Percentiles rank a stretch among this genome's conserved stretches.
Evolutionary conservation across 1,140 invertebrate species (phyloP).

Genomic region (Magallana ariakensis): DNA sequence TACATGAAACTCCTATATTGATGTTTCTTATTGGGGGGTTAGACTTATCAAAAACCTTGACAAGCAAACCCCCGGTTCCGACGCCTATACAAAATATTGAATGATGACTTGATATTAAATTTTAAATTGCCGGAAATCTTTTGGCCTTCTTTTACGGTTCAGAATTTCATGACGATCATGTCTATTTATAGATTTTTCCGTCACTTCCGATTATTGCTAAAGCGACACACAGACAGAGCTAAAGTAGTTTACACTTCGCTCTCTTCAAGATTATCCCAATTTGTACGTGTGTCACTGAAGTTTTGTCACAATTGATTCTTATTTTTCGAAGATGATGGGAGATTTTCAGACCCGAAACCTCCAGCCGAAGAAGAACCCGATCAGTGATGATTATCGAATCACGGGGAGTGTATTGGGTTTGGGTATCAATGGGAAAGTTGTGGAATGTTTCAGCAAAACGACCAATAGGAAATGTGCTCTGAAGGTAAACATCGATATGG

Average conservation of each 20-base stretch:
- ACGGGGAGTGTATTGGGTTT: slow-evolving; percentile 97
- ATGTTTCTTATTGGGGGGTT: too few relatives aligned
- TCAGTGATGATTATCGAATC: slow-evolving; percentile 96
- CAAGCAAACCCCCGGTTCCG: too few relatives aligned
- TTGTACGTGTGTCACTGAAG: slow-evolving; percentile 38
- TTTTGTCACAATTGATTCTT: not conserved
- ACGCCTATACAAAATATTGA: too few relatives aligned
- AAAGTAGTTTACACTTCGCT: slow-evolving; percentile 37
- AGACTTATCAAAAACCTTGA: too few relatives aligned
- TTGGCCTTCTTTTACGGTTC: not conserved
- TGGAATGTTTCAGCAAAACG: slow-evolving; percentile 84
- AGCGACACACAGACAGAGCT: slow-evolving; percentile 35
- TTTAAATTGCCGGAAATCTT: too few relatives aligned
- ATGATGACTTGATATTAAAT: too few relatives aligned
- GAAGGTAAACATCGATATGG: slow-evolving; percentile 84
- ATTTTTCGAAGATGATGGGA: slow-evolving; percentile 70
- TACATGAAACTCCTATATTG: too few relatives aligned
- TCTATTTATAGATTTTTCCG: slow-evolving; percentile 59
- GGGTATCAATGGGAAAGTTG: slow-evolving; percentile 96
- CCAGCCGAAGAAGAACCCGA: slow-evolving; percentile 83
- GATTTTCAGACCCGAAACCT: slow-evolving; percentile 69
- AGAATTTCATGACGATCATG: slow-evolving; percentile 7
- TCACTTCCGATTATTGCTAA: slow-evolving; percentile 61
- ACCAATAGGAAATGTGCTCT: slow-evolving; percentile 90
- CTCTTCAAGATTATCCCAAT: slow-evolving; percentile 34